Evolutionary conservation across 2,888 invertebrate species (phyloP).

Genomic region (Drosophila pseudotakahashii): DNA sequence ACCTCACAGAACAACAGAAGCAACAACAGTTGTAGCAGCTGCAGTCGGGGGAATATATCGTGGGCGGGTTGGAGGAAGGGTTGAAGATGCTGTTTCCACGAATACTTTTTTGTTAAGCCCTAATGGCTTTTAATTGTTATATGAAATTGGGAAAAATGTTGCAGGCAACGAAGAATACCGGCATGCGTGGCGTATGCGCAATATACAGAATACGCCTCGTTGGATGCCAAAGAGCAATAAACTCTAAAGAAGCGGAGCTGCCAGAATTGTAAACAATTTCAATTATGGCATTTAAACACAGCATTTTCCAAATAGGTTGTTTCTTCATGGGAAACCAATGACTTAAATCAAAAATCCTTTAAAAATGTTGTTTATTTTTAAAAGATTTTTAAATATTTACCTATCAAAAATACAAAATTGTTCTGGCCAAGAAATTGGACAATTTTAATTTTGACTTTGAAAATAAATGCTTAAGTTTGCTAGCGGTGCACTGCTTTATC

Average conservation of each 20-base stretch:
- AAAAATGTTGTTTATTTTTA: background rate
- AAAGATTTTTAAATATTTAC: background rate
- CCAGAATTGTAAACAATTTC: background rate
- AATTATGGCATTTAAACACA: background rate
- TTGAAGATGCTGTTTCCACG: conserved; percentile 49
- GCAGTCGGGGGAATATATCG: conserved; percentile 6
- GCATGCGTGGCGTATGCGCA: conserved; percentile 35
- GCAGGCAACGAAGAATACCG: conserved; percentile 12
- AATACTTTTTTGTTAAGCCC: conserved; percentile 67
- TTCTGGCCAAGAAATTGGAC: background rate
- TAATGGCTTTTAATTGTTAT: conserved; percentile 79
- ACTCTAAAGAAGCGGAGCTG: conserved; percentile 31
- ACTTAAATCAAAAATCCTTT: background rate
- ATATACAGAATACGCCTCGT: conserved; percentile 60
- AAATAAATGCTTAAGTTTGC: background rate
- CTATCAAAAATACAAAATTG: background rate
- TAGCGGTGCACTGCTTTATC: conserved; percentile 58
- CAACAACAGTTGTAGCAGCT: conserved; percentile 40
- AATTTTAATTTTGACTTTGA: background rate
- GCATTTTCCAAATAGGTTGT: background rate
- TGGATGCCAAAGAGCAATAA: conserved; percentile 47
- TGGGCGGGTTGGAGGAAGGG: conserved; percentile 1
- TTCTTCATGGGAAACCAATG: background rate
- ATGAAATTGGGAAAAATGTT: conserved; percentile 68
- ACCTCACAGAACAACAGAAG: conserved; percentile 32